phyloP scores from a whole-genome alignment of 2,797 vertebrate species.

The Zenarchopterus dispar region DNA sequence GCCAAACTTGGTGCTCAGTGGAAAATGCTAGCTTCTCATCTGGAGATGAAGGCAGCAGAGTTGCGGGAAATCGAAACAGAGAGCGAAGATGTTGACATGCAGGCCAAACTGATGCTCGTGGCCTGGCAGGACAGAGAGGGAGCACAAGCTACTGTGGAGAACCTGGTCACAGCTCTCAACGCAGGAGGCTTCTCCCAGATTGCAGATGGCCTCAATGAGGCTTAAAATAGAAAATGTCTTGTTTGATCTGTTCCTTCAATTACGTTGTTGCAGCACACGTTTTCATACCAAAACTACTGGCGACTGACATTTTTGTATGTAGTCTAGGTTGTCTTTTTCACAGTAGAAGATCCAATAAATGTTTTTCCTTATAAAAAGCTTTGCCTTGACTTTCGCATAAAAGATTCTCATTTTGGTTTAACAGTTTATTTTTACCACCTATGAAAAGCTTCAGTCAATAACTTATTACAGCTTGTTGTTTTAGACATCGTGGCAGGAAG shows the following conservation, averaged over 20 bases:
- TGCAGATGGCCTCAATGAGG: conserved; percentile 84
- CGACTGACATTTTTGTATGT: conserved; percentile 55
- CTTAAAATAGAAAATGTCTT: conserved; percentile 44
- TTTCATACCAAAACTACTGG: conserved; percentile 43
- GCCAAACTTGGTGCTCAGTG: conserved; percentile 90
- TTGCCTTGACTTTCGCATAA: conserved; percentile 18
- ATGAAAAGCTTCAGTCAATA: conserved; percentile 89
- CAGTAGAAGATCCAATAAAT: conserved; percentile 64
- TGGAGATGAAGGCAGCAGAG: conserved; percentile 94
- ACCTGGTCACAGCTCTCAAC: conserved; percentile 85
- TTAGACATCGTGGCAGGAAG: conserved; percentile 81
- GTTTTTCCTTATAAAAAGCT: conserved; percentile 26
- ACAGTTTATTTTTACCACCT: conserved; percentile 80
- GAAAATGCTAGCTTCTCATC: conserved; percentile 88
- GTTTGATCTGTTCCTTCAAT: neutral
- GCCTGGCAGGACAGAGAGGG: conserved; percentile 98
- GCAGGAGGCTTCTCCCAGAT: conserved; percentile 87
- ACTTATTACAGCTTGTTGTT: conserved; percentile 80
- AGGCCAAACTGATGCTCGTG: conserved; percentile 94
- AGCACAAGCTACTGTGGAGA: conserved; percentile 87
- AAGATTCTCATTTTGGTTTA: conserved; percentile 60
- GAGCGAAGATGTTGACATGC: conserved; percentile 92
- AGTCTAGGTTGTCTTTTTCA: conserved; percentile 41
- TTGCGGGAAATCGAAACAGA: conserved; percentile 93
- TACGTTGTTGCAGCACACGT: conserved; percentile 21